phyloP scores from a whole-genome alignment of 1,140 invertebrate species.

The Drosophila repleta region DNA sequence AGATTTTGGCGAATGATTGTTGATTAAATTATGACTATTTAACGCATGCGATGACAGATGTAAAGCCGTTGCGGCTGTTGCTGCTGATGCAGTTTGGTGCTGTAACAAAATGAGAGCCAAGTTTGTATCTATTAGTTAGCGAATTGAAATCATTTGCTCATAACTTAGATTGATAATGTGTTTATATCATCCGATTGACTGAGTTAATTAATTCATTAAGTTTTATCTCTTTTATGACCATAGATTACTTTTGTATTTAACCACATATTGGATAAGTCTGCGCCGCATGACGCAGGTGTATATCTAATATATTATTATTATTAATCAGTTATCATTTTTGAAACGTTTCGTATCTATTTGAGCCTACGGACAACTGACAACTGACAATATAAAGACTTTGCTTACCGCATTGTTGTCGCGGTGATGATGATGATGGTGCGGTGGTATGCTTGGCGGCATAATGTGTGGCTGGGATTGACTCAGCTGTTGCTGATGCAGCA shows the following conservation, averaged over 20 bases:
- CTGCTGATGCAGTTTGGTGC: conserved; percentile 54
- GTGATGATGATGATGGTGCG: conserved; percentile 76
- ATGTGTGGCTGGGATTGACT: conserved; percentile 83
- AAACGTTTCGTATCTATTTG: background rate
- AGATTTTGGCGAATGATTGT: conserved; percentile 83
- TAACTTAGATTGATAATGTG: background rate
- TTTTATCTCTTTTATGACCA: conserved; percentile 4
- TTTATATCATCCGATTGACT: background rate
- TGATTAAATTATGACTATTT: conserved; percentile 84
- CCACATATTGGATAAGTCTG: conserved; percentile 7
- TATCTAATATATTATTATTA: background rate
- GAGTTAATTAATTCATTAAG: conserved; percentile 8
- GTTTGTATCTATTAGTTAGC: conserved; percentile 1
- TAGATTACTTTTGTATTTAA: conserved; percentile 5
- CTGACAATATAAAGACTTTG: too few species aligned
- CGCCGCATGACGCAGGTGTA: background rate
- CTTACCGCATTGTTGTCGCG: conserved; percentile 76
- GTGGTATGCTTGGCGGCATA: conserved; percentile 79
- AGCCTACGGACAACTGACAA: too few species aligned
- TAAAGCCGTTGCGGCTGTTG: conserved; percentile 56
- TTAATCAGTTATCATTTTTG: background rate
- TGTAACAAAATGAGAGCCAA: conserved; percentile 52
- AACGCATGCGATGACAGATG: conserved; percentile 83
- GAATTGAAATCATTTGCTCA: background rate
- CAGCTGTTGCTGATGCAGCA: conserved; percentile 72